Evolutionary conservation across 2,888 invertebrate species (phyloP), one percentile per base, ranked within the genome.

Genomic region (Pachydiplax longipennis): DNA sequence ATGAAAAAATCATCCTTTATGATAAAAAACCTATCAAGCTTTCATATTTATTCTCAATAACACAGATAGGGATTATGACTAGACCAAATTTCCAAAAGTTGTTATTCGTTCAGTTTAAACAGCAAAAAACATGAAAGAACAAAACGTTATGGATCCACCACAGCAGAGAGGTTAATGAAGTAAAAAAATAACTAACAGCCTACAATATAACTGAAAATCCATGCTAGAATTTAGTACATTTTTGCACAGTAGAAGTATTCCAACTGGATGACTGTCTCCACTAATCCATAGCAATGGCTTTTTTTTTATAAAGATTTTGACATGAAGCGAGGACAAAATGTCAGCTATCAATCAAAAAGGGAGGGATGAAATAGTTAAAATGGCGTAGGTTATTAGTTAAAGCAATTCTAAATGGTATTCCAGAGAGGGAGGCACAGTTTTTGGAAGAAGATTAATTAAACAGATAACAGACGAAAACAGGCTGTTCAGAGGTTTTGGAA

Each of bases 391-490:
- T 25, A 18, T 61, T 61, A 87, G 37, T 87, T 58, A 87, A 73
- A 87, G 87, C 87, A 61, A 61, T 87, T 87, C 87, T 87, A 87
- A 65, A 37, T 87, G 87, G 87, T 87, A 65, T 58, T 87, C 87
- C 87, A 87, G n/a, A 53, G 53, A 87, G 87, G 87, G 65, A 87
- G 87, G 87, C 87, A 87, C 87, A 87, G 61, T 61, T 53, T 53
- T 87, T 65, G 87, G 87, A 87, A 87, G 87, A 87, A 87, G 87
- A 87, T 58, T 87, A 87, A 87, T 53, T 83, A 83, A n/a, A 83
- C 53, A 83, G 48, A 82, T 31, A 87, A 65, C 61, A 61, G 40
- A 65, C 58, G 87, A 87, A 87, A 58, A 87, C 61, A 87, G 87
- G 37, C 61, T 87, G 87, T 87, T 61, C 58, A 87, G 61, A 87